Conservation (phyloP, 2,888 invertebrate genomes). For the Pseudococcus longispinus region DNA sequence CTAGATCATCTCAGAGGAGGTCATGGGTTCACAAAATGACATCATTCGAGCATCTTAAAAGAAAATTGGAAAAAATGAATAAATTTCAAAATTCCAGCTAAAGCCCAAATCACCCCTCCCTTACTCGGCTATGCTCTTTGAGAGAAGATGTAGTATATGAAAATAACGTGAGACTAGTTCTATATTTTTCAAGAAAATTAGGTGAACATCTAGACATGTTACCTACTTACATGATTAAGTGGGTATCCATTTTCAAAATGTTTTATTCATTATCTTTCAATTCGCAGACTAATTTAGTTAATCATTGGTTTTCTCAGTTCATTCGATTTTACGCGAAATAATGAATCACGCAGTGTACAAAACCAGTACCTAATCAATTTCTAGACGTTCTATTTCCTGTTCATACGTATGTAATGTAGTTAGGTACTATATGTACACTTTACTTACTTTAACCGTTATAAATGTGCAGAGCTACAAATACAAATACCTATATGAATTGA, state of each 20-base stretch:
- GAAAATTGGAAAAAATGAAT: too few species aligned
- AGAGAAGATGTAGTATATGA: too few species aligned
- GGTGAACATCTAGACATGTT: neutral
- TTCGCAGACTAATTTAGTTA: too few species aligned
- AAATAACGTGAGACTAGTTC: too few species aligned
- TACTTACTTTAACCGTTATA: neutral
- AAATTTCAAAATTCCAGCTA: too few species aligned
- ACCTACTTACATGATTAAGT: neutral
- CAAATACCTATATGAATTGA: neutral
- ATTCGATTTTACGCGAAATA: neutral
- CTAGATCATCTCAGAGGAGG: too few species aligned
- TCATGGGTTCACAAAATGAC: too few species aligned
- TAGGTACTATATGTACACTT: neutral
- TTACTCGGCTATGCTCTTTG: too few species aligned
- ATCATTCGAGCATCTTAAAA: too few species aligned
- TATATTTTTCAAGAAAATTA: neutral
- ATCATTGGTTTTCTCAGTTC: neutral
- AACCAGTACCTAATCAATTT: neutral
- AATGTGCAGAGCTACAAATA: neutral
- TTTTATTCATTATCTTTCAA: too few species aligned
- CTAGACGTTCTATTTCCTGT: neutral
- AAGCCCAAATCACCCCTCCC: too few species aligned
- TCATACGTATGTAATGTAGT: neutral
- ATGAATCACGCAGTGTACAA: neutral
- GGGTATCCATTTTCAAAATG: neutral